Base-by-base conservation (phyloP, 2,888 invertebrate species). In the Chloroclysta siterata region DNA sequence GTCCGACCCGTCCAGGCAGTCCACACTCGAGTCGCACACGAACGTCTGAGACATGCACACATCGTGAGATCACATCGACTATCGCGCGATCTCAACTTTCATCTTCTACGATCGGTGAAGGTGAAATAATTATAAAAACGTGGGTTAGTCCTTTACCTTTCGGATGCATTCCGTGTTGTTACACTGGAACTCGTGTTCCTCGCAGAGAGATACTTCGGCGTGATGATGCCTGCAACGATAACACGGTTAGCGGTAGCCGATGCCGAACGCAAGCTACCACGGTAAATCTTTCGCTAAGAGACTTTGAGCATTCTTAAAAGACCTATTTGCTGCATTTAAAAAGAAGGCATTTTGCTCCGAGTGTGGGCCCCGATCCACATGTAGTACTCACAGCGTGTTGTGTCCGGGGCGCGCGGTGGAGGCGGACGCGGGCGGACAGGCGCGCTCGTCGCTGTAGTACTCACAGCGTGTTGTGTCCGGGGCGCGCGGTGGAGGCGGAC, bases 1-100 rank as follows among this genome's bases (percentile, higher is more conserved):
- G 84, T 97, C 97, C 0, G 95, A 95, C 47, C 95, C 95, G 85
- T 97, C 96, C 42, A 94, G 87, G 80, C 97, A 97, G 84, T 97
- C 96, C n/a, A 93, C 82, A 63, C 94, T 94, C 6, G 94, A 94
- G 85, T 97, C 96, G 84, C 96, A 96, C 8, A 94, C 82, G 76
- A 94, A 94, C 70, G 92, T 90, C 92, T 94, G 74, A 5, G 71
- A 41, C 50, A 33, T 68, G 22, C 0, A 6, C 22, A 15, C 11
- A 22, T 11, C 10, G 8, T 11, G 11, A 10, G 2, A 22, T 22
- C 3, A 22, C 22, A 22, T 1, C 22, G 22, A 22, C 22, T 22
- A 22, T 22, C 22, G 22, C 22, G 22, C 22, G 22, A 22, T 22
- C 3, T 2, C 22, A 2, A 22, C 22, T 22, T 22, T 22, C 22